Conservation (phyloP, 2,888 invertebrate species). For the Platycnemis pennipes region DNA sequence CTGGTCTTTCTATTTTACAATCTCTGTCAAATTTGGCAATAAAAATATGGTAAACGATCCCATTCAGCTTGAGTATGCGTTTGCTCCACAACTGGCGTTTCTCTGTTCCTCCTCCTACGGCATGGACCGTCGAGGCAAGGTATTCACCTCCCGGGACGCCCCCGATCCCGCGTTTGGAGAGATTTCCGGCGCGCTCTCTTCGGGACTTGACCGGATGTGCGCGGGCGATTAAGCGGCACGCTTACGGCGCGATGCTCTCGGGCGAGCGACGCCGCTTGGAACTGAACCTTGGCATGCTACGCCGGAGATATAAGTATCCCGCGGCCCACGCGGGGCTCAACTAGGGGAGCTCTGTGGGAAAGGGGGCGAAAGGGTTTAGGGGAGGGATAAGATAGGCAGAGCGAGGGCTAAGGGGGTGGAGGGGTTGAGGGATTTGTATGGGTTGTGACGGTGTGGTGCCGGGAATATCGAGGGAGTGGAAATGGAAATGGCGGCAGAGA, state of each 20-base stretch:
- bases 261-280: neutral
- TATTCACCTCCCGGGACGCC: too few relatives aligned
- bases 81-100: too few relatives aligned
- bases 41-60: too few relatives aligned
- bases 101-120: too few relatives aligned
- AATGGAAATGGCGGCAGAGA: neutral
- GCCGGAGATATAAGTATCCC: neutral
- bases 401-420: too few relatives aligned
- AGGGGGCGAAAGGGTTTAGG: neutral
- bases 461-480: neutral
- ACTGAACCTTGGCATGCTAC: neutral
- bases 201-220: neutral
- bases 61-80: too few relatives aligned
- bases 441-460: neutral
- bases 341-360: neutral
- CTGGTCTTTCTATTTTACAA: too few relatives aligned
- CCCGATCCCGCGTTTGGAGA: too few relatives aligned
- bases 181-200: too few relatives aligned
- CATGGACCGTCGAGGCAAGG: too few relatives aligned
- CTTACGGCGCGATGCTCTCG: neutral
- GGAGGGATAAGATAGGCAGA: too few relatives aligned
- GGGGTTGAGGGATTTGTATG: neutral
- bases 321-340: neutral
- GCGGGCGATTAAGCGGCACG: neutral
- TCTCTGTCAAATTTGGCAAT: too few relatives aligned